phyloP scores from a whole-genome alignment of 2,888 invertebrate species.

The Halictus quadricinctus region DNA sequence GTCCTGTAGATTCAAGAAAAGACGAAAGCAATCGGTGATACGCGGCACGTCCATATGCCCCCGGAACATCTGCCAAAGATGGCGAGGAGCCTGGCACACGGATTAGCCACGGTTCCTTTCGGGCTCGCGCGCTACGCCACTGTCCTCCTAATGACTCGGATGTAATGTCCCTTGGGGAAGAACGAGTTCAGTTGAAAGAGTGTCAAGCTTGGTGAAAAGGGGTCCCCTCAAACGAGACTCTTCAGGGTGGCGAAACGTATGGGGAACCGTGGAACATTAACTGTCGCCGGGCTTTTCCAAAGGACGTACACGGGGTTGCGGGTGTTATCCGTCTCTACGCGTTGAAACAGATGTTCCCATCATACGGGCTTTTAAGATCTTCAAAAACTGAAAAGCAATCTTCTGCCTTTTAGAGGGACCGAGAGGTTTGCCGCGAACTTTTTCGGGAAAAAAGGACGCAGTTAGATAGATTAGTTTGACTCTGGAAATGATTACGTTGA shows the following conservation, averaged over 20 bases:
- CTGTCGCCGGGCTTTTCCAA: slow-evolving; percentile 15
- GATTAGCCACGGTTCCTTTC: slow-evolving; percentile 11
- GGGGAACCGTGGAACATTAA: slow-evolving; percentile 7
- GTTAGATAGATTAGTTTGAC: background rate
- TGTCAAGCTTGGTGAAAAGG: slow-evolving; percentile 13
- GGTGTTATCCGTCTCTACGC: background rate
- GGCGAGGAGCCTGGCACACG: background rate
- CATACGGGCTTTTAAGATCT: slow-evolving; percentile 2
- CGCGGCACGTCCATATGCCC: background rate
- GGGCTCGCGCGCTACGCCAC: background rate
- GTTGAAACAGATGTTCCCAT: slow-evolving; percentile 1
- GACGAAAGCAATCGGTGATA: background rate
- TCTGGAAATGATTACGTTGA: too few relatives aligned
- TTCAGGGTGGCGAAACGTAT: slow-evolving; percentile 17
- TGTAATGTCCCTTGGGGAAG: slow-evolving; percentile 6
- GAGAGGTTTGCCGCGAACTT: background rate
- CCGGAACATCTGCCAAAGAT: slow-evolving; percentile 11
- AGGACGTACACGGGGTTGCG: background rate
- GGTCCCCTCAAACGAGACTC: slow-evolving; percentile 12
- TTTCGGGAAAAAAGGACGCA: background rate
- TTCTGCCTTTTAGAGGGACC: background rate
- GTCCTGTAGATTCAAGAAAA: background rate
- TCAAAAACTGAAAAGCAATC: background rate
- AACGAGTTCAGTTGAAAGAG: slow-evolving; percentile 25
- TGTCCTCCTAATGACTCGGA: slow-evolving; percentile 17